These are phyloP conservation scores for Callinectes sapidus DNA, from an alignment of 2,888 invertebrate species.

Conservation along the genomic window DNA sequence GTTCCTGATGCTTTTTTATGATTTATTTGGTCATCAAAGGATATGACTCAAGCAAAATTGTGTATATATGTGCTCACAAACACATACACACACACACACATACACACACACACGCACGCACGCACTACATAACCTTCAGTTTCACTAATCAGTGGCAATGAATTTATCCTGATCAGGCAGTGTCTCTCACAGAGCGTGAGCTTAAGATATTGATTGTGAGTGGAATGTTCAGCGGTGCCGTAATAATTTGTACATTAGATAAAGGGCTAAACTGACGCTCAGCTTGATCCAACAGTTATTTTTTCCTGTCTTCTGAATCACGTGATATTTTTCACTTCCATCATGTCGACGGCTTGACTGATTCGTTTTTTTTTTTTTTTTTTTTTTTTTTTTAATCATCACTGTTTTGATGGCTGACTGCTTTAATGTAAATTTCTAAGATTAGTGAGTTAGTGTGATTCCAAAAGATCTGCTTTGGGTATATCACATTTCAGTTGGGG, in stretches of 20 bases:
- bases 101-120: not conserved
- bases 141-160: not conserved
- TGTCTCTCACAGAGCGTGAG: not conserved
- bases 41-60: no score
- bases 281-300: not conserved
- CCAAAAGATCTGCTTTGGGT: no score
- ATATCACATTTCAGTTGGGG: no score
- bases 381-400: no score
- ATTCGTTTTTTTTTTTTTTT: no score
- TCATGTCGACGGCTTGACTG: not conserved
- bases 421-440: no score
- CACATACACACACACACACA: not conserved
- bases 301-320: not conserved
- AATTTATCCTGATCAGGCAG: not conserved
- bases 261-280: not conserved
- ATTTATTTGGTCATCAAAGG: no score
- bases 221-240: not conserved
- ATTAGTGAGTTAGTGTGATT: no score
- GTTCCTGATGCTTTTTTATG: no score
- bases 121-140: not conserved
- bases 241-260: not conserved
- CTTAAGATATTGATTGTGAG: slow-evolving; percentile 11
- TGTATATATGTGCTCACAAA: not conserved
- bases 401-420: no score
- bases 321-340: not conserved